Evolutionary conservation across 2,888 invertebrate species (phyloP).

Genomic region (Apomyelois bistriatella): DNA sequence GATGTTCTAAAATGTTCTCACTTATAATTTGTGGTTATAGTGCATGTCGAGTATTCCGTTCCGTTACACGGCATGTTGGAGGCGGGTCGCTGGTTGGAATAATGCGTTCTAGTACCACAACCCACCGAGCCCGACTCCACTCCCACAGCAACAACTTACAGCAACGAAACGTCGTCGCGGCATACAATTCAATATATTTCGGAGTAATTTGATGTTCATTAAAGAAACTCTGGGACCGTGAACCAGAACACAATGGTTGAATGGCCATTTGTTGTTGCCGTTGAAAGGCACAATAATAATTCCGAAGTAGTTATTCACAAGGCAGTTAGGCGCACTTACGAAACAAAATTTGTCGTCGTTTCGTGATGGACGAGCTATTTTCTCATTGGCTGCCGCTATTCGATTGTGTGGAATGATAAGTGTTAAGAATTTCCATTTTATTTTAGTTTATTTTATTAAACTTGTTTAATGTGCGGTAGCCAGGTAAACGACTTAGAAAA

Average conservation of each 20-base stretch:
- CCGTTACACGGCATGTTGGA: conserved; percentile 70
- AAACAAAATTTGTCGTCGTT: conserved; percentile 58
- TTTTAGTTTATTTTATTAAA: conserved; percentile 17
- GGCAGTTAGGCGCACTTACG: conserved; percentile 70
- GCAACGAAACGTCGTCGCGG: conserved; percentile 72
- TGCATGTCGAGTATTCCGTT: conserved; percentile 76
- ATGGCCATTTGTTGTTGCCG: conserved; percentile 76
- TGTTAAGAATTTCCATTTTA: conserved; percentile 24
- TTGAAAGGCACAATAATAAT: conserved; percentile 75
- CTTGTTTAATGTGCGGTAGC: too few species aligned
- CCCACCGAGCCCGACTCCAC: conserved; percentile 45
- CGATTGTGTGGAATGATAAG: conserved; percentile 45
- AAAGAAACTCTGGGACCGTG: conserved; percentile 78
- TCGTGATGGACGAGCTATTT: conserved; percentile 47
- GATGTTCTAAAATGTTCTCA: conserved; percentile 74
- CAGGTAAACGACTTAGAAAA: too few species aligned
- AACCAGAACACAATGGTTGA: conserved; percentile 80
- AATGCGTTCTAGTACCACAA: conserved; percentile 40
- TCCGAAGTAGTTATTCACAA: conserved; percentile 67
- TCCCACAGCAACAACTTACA: conserved; percentile 55
- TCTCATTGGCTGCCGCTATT: conserved; percentile 39
- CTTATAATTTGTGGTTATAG: conserved; percentile 78
- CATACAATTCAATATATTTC: conserved; percentile 78
- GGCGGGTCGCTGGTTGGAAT: conserved; percentile 60
- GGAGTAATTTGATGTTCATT: conserved; percentile 79